Base-by-base conservation (phyloP, 1,140 invertebrate species). In the silkworm (Bombyx mori) region DNA sequence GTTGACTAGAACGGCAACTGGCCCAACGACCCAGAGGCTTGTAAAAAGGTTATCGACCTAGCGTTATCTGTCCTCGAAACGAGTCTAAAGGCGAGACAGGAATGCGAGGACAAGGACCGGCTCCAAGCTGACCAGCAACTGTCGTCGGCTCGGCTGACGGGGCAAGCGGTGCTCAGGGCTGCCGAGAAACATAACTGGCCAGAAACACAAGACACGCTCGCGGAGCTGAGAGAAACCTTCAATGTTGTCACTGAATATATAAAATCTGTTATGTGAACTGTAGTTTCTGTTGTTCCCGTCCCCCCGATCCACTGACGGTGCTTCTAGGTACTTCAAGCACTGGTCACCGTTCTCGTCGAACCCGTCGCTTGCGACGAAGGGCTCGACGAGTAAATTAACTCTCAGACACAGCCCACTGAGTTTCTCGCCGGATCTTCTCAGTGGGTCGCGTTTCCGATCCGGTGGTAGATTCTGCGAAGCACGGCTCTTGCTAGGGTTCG, bases 131-230 rank as follows among this genome's bases (percentile, higher is more conserved):
- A 90, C 48, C 89, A 90, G 26, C 87, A 89, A 52, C 69, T 93
- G 4, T 92, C 89, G 2, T 92, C 91, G 4, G 91, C 90, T 0
- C 89, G 92, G 50, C 66, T 93, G 6, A 89, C 89, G 0, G 83
- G 89, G 7, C 91, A 92, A 54, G 89, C 86, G 9, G 86, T 89
- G 12, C 63, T 91, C 44, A 82, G 84, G 35, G 90, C 88, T 44
- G 79, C 86, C 0, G 88, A 89, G 58, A 87, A 88, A 64, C 81
- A 90, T 55, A 69, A 82, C 44, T 89, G 88, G 77, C 65, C 77
- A 1, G 79, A 88, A 61, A 79, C 79, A 22, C 58, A 79, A 43
- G 63, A 69, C 3, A 61, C 79, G 10, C 42, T 76, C 7, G 54
- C 68, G 48, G 54, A 69, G 42, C 66, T 90, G 22, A 73, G 75